Evolutionary conservation across 2,113 vertebrate genomes (phyloP), one percentile per base, ranked within the genome.

Genomic region (Larimichthys polyactis): DNA sequence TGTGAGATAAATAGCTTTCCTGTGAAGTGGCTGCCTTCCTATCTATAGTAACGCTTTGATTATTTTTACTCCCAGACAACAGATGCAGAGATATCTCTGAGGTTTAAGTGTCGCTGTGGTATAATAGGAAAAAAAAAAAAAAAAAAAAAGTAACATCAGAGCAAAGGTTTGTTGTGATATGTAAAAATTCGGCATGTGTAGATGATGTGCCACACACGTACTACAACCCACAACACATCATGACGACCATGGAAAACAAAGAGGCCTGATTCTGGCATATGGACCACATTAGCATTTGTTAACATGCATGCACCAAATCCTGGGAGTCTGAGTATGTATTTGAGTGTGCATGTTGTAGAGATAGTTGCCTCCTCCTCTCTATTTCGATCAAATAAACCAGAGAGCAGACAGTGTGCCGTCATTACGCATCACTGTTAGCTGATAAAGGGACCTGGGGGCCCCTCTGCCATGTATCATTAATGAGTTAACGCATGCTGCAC

Each of bases 381-480:
- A 14, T 67, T 58, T 71, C 52, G 54, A 32, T 74, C 54, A 66
- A 55, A 63, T 66, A 54, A 57, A 65, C 54, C 46, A 51, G 29
- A 75, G 19, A 78, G 55, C 11, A 77, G 78, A 82, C n/a, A 87
- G 27, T 20, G 29, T 27, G 55, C 65, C 27, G 2, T 81, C 68
- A 74, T 58, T 51, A 74, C 15, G 54, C 63, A 74, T 82, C 59
- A 62, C 67, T 54, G 78, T 84, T 78, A 78, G 76, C 65, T 43
- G 32, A 75, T 87, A 76, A 87, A 82, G 36, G 49, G 44, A 79
- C 49, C 75, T 27, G 17, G 70, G 36, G 70, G 71, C 76, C 54
- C 64, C 74, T 63, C 70, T 91, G 89, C 80, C 81, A 87, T 83
- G 75, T 80, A 80, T 82, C 75, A 78, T 87, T 89, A 90, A 85